Conservation (phyloP, 2,888 invertebrate species). For the Tipula vernalis region DNA sequence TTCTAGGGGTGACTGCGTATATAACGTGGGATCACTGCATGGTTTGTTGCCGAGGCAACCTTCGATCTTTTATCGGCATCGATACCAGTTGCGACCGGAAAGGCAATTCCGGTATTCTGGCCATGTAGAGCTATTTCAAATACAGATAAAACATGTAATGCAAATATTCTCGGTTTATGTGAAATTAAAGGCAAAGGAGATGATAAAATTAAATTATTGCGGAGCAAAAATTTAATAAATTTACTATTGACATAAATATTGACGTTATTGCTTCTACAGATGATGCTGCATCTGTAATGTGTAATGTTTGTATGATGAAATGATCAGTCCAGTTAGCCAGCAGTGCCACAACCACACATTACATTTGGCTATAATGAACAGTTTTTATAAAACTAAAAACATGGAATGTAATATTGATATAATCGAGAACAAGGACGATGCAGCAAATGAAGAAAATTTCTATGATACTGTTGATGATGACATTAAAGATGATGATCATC, state of each 20-base stretch:
- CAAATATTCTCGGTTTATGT: neutral
- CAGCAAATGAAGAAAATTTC: neutral
- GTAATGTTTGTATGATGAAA: conserved; percentile 9
- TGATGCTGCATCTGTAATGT: no score
- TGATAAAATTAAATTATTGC: neutral
- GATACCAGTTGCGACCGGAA: no score
- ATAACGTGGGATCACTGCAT: no score
- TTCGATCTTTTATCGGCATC: no score
- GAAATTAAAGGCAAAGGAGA: neutral
- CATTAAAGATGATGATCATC: neutral
- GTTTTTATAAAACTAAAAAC: no score
- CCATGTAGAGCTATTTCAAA: no score
- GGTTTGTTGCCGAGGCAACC: no score
- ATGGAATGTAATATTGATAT: neutral
- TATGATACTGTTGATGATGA: conserved; percentile 5
- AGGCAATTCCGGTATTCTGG: no score
- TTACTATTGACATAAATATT: neutral
- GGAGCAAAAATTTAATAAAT: conserved; percentile 6
- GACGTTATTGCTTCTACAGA: conserved; percentile 10
- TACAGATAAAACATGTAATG: neutral
- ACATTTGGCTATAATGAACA: neutral
- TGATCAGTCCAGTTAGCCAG: no score
- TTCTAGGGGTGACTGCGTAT: no score
- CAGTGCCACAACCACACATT: no score
- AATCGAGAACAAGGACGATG: conserved; percentile 4